Percentiles rank a stretch among this genome's conserved stretches.
These are phyloP conservation scores for Habroteleia sp. DNA, from an alignment of 2,888 invertebrate species.

Conservation along the genomic window DNA sequence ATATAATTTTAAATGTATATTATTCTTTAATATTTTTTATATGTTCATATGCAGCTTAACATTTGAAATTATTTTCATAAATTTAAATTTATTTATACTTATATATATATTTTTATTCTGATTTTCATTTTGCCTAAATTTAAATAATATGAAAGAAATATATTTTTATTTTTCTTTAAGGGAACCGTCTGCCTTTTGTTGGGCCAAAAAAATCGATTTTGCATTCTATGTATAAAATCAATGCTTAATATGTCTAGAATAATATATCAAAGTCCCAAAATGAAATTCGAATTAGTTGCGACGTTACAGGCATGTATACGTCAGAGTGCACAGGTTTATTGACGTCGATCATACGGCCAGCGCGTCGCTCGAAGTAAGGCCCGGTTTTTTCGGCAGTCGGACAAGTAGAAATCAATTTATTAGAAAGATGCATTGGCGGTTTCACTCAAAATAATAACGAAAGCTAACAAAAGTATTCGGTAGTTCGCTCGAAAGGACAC, in stretches of 20 bases:
- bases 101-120: no score
- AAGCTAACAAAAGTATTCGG: not conserved
- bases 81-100: no score
- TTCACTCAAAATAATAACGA: no score
- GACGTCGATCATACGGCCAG: not conserved
- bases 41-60: no score
- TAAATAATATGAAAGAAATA: no score
- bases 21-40: no score
- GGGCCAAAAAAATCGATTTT: constrained; percentile 1
- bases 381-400: not conserved
- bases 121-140: no score
- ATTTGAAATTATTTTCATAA: no score
- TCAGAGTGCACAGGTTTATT: not conserved
- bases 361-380: not conserved
- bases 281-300: constrained; percentile 22
- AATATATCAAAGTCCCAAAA: constrained; percentile 29
- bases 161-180: no score
- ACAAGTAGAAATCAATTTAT: not conserved
- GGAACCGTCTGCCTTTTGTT: no score
- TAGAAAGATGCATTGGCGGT: no score
- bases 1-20: no score
- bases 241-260: constrained; percentile 19
- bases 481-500: constrained; percentile 13
- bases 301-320: constrained; percentile 7
- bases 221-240: constrained; percentile 19